Base-by-base conservation (phyloP, 2,888 invertebrate species). In the Hofmannophila pseudospretella region DNA sequence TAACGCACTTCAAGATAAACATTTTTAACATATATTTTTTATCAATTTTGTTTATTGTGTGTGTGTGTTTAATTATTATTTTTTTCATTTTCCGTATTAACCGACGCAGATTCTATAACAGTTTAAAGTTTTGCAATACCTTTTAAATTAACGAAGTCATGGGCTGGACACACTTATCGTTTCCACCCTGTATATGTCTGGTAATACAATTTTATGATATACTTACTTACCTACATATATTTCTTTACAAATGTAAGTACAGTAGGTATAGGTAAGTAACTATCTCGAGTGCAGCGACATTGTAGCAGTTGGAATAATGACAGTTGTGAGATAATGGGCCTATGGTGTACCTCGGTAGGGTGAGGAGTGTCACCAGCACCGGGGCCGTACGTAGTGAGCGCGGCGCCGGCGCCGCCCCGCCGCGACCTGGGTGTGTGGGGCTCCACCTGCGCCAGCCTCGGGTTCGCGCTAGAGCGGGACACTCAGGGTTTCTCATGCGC, bases 271-370 rank as follows among this genome's bases (percentile, higher is more conserved):
- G 38, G 36, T 27, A 20, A 5, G n/a, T 12, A 28, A 14, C 29
- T 22, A 29, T 2, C 12, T 39, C 27, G 23, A 42, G 42, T 42
- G 37, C 36, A 31, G 34, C 20, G 32, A 31, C 36, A 27, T 43
- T 38, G 29, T 39, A 34, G 16, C 34, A 32, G 39, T 34, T 36
- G 33, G 25, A 35, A 32, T 35, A 58, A 58, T 56, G 61, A 63
- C 64, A 64, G 65, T 68, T 63, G 62, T 56, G 52, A 43, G 58
- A 67, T 68, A 68, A 72, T 70, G 56, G 67, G 56, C 54, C 55
- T 55, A 52, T 54, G n/a, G n/a, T n/a, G n/a, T n/a, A n/a, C n/a
- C n/a, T n/a, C n/a, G 59, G 50, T 59, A 61, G 66, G 67, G 62
- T 56, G 56, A 58, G 66, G 65, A 67, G 59, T 60, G 59, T 51